Base-by-base conservation (phyloP, 2,797 vertebrate species). In the Lophotriccus pileatus region DNA sequence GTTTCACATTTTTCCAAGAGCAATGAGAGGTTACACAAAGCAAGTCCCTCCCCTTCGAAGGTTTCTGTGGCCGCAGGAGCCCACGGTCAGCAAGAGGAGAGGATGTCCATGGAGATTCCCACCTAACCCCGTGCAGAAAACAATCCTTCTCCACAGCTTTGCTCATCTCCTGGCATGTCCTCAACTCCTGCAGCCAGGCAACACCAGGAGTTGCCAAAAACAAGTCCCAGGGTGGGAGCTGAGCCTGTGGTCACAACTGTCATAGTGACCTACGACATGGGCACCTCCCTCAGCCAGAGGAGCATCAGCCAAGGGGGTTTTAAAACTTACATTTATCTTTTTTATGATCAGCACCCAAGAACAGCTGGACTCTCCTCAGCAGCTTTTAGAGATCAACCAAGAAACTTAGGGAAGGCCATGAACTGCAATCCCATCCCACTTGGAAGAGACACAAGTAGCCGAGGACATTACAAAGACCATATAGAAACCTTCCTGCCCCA, bases 391-490 rank as follows among this genome's bases (percentile, higher is more conserved):
- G 72, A 85, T 27, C 34, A 15, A 76, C 27, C 32, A 80, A 55
- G 73, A 73, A 66, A 81, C 63, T 6, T 1, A 22, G 23, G 50
- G 52, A 60, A 58, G 36, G 17, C 5, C 60, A 30, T 5, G 15
- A 39, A 28, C 7, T 1, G 5, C 32, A 62, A 85, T 47, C 53
- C n/a, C 60, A 81, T 20, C 19, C 36, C 12, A 15, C 34, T 8
- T 15, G 72, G 64, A 77, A 43, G 25, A 50, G 37, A 13, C 34
- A 17, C 12, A 5, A 22, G 23, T 23, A 69, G 37, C 41, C 0
- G 2, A 80, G 64, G 41, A 47, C 0, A 3, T 32, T 50, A 60
- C 0, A 0, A 24, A 9, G 37, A 12, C 27, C 27, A 0, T 4
- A 20, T 2, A 39, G 78, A 74, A 95, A n/a, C 43, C 32, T 67